Conservation (phyloP, 1,140 invertebrate genomes). For the Leptinotarsa lineolata region DNA sequence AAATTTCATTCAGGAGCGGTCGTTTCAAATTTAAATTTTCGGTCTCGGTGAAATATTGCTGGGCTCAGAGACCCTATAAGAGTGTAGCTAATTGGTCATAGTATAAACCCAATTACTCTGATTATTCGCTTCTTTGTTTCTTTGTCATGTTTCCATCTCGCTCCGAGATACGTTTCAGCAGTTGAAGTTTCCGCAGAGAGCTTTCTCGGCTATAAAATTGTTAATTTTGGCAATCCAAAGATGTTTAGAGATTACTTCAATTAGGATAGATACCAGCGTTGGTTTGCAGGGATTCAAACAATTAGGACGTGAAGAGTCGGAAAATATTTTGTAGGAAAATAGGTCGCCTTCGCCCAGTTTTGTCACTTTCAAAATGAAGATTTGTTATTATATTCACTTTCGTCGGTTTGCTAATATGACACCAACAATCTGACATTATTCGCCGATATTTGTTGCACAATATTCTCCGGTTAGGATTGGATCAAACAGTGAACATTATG, state of each 20-base stretch:
- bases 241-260: not conserved
- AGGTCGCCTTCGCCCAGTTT: no score
- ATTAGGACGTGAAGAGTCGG: not conserved
- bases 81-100: slow-evolving; percentile 41
- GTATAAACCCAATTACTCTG: slow-evolving; percentile 41
- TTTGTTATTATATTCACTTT: no score
- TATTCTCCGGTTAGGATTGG: no score
- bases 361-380: no score
- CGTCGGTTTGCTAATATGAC: no score
- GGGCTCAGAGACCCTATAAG: slow-evolving; percentile 39
- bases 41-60: slow-evolving; percentile 38
- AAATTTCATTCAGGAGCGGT: slow-evolving; percentile 39
- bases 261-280: not conserved
- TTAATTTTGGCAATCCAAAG: not conserved
- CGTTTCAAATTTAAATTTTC: slow-evolving; percentile 42
- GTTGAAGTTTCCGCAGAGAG: not conserved
- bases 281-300: not conserved
- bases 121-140: slow-evolving; percentile 38
- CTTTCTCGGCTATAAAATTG: not conserved
- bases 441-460: no score
- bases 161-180: slow-evolving; percentile 20
- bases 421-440: no score
- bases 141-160: slow-evolving; percentile 32
- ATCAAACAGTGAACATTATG: no score
- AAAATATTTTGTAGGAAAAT: not conserved